Evolutionary conservation across 2,113 vertebrate genomes (phyloP), one percentile per base, ranked within the genome.

Genomic region (Cyanoderma ruficeps): DNA sequence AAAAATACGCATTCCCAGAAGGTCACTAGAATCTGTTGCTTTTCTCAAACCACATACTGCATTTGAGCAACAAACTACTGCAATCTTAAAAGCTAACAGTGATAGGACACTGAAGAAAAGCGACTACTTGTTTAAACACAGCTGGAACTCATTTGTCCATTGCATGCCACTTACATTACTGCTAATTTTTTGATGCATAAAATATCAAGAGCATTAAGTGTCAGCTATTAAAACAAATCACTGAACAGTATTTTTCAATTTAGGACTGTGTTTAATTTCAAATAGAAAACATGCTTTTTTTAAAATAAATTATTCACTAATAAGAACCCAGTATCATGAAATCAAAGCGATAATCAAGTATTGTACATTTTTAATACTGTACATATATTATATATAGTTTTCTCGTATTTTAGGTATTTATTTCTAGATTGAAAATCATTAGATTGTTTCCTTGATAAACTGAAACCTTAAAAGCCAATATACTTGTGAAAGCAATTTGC

Each of bases 261-360:
- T 96, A 96, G 96, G 93, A 97, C 65, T 88, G 76, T 85, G 42
- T 79, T 97, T 96, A 96, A 93, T 97, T 96, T 94, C 63, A 67
- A 94, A 97, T 96, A 92, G 94, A 97, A 98, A 96, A 96, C 97
- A 98, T 98, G 97, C 97, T 92, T 94, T 95, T 94, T 96, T 96
- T 93, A 93, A 6, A 98, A 98, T 97, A 97, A 98, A 96, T 97
- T 95, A 97, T 84, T 96, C 78, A 92, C 93, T 95, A 96, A 93
- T 87, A 92, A 81, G 95, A 96, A 95, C 65, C 75, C 69, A 96
- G 77, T 93, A 87, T 93, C 90, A 89, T 87, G 88, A 96, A 96
- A 96, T 92, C 94, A 96, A 96, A 97, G 78, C 84, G 95, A 89
- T 75, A 90, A 96, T 89, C 75, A 94, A 94, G 39, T 89, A 95